Base-by-base conservation (phyloP, 2,888 invertebrate species). In the Marasmarcha lunaedactyla region DNA sequence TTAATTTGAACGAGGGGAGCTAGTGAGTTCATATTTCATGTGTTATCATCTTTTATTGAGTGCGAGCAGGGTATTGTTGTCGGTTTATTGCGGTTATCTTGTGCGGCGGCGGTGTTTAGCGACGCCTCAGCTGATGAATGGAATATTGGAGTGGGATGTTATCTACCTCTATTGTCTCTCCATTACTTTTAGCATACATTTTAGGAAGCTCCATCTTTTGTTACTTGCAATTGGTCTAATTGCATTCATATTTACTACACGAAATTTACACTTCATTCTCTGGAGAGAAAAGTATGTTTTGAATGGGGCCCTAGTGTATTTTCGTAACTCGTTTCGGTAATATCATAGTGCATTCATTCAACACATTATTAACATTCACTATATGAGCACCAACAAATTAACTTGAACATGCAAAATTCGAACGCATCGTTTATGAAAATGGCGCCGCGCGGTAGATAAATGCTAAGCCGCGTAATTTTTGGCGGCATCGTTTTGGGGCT, bases 11-110 rank as follows among this genome's bases (percentile, higher is more conserved):
- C 52, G 68, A 69, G 71, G 76, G 76, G 76, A 73, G 64, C 69
- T 63, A n/a, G 62, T 59, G 68, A 74, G 79, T 81, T 79, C 81
- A 81, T 81, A 83, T 79, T 83, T 83, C 79, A 81, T 74, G 70
- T 73, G 81, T 79, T 83, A 83, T 83, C 81, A 81, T 83, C 78
- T 79, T 83, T 83, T 83, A 83, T 83, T 78, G 79, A 83, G 81
- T 83, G 81, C 71, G 76, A 78, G 79, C 57, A 51, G 68, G 67
- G 78, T 59, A 77, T 81, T 81, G 81, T 83, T 76, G 78, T 69
- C 71, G 81, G 77, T 81, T 79, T 79, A 79, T 71, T 59, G 71
- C 62, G 78, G 78, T 77, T 81, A 81, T 83, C 81, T 74, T 57
- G 50, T 57, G 64, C 66, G 61, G 63, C 68, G 60, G 70, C 63